These are phyloP conservation scores for Platalea minor DNA, from an alignment of 2,797 vertebrate species.

Conservation along the genomic window DNA sequence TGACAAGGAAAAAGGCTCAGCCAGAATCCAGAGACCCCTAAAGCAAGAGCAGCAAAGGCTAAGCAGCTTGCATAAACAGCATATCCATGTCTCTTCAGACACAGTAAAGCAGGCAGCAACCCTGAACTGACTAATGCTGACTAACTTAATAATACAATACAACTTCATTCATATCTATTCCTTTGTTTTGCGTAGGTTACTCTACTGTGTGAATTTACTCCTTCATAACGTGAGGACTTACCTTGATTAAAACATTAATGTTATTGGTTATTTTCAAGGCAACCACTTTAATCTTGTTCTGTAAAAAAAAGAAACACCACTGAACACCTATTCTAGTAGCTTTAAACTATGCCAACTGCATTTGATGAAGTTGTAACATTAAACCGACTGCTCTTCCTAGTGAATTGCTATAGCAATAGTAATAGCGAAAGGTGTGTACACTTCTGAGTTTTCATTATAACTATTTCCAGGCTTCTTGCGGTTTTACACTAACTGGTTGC, in stretches of 20 bases:
- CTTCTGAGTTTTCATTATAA: neutral
- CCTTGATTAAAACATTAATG: conserved; percentile 99
- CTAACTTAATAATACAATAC: neutral
- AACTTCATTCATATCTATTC: neutral
- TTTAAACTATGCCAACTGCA: neutral
- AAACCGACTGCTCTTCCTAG: neutral
- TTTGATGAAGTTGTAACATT: neutral
- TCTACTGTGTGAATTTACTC: neutral
- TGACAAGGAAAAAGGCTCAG: neutral
- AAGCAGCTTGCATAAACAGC: neutral
- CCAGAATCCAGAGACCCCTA: neutral
- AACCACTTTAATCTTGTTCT: conserved; percentile 99
- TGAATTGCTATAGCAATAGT: neutral
- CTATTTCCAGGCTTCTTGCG: neutral
- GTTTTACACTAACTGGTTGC: neutral
- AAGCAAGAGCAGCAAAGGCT: neutral
- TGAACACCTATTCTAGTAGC: neutral
- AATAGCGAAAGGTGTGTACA: neutral
- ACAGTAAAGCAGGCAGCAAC: neutral
- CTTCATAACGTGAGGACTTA: conserved; percentile 49
- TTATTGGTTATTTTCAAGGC: conserved; percentile 99
- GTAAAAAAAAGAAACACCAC: conserved; percentile 40
- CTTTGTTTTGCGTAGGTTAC: neutral
- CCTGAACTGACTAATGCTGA: neutral
- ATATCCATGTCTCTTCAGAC: neutral